Conservation (phyloP, 35 echinoderm and acorn worm genomes). For the Eucidaris tribuloides region DNA sequence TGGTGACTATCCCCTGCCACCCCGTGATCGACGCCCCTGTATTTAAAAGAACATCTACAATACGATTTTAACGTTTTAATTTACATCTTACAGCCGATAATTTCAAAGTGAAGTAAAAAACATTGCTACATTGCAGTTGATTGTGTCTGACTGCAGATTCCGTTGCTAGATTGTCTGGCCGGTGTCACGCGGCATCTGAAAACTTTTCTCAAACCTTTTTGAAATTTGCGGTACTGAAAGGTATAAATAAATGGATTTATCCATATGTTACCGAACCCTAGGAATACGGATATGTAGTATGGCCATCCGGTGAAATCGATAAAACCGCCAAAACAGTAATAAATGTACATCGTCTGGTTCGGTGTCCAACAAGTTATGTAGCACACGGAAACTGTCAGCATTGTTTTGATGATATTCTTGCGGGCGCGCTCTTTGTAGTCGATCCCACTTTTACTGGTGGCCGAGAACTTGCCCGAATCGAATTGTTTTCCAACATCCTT, state of each 20-base stretch:
- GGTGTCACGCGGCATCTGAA: no score
- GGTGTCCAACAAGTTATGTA: slow-evolving; percentile 47
- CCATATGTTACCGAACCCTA: slow-evolving; percentile 43
- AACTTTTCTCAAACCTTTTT: neutral
- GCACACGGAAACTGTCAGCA: slow-evolving; percentile 8
- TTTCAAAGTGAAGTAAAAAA: no score
- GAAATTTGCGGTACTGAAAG: slow-evolving; percentile 31
- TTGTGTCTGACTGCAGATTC: no score
- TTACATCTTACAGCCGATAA: no score
- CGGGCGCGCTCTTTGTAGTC: slow-evolving; percentile 6
- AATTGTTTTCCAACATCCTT: neutral
- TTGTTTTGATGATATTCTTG: slow-evolving; percentile 31
- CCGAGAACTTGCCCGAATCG: neutral
- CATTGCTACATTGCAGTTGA: no score
- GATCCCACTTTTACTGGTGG: neutral
- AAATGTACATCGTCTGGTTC: slow-evolving; percentile 35
- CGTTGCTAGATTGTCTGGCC: no score
- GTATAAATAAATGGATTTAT: slow-evolving; percentile 58
- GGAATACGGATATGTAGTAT: slow-evolving; percentile 16
- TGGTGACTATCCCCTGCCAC: no score
- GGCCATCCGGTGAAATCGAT: slow-evolving; percentile 13
- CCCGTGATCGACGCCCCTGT: no score
- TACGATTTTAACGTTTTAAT: no score
- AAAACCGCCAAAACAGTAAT: slow-evolving; percentile 13
- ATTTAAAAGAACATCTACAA: no score